Evolutionary conservation across 2,888 invertebrate genomes (phyloP).

Genomic region (Nymphalis polychloros): DNA sequence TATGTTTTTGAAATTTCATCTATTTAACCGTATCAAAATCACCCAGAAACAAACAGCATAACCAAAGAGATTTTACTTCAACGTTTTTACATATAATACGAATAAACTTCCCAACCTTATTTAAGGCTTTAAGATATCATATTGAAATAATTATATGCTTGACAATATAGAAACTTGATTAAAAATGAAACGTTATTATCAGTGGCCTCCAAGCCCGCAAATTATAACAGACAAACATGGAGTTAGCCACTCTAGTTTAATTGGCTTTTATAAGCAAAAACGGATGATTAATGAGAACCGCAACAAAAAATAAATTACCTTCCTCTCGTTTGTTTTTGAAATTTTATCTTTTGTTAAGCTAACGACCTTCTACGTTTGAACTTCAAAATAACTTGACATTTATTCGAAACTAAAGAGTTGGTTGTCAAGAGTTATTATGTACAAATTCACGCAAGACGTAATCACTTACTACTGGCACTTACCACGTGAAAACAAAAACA

Average conservation of each 20-base stretch:
- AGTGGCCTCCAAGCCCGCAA: constrained; percentile 20
- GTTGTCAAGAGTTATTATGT: background rate
- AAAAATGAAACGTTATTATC: constrained; percentile 26
- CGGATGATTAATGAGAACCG: constrained; percentile 40
- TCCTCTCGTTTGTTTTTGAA: constrained; percentile 11
- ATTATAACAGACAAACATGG: constrained; percentile 38
- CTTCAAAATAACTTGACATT: constrained; percentile 26
- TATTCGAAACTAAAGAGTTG: background rate
- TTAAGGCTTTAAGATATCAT: background rate
- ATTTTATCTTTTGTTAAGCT: constrained; percentile 13
- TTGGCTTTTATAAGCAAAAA: constrained; percentile 42
- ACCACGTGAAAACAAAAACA: too few species aligned
- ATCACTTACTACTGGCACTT: background rate
- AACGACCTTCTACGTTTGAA: constrained; percentile 3
- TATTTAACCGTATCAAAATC: too few species aligned
- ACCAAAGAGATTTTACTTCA: too few species aligned
- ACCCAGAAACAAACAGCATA: too few species aligned
- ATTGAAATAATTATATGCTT: background rate
- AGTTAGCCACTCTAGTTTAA: constrained; percentile 38
- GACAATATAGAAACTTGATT: constrained; percentile 1
- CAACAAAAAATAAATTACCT: constrained; percentile 29
- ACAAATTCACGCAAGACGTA: background rate
- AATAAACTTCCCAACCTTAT: background rate
- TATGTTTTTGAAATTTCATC: too few species aligned
- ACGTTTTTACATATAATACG: too few species aligned